Evolutionary conservation across 2,797 vertebrate species (phyloP), one percentile per base, ranked within the genome.

Genomic region (Emydoidea blandingii): DNA sequence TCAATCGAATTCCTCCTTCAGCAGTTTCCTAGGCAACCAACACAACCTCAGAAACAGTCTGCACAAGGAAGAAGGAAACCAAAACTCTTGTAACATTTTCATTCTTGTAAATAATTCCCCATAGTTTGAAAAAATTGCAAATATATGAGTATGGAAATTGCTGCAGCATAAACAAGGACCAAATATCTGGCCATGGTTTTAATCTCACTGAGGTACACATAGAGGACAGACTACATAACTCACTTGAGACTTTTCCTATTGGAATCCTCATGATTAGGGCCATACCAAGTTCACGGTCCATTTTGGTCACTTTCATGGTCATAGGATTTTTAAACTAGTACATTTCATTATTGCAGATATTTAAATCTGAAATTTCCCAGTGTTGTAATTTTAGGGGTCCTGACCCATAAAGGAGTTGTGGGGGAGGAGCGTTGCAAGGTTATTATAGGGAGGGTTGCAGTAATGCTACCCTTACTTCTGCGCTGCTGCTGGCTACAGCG

Each of bases 21-120:
- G n/a, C n/a, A 31, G 79, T 98, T 97, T 97, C 97, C 97, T 89
- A 93, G 97, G 96, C 93, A 97, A 98, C 97, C 31, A 59, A 79
- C 86, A 87, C 86, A 90, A 93, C 95, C 96, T 86, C 86, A 96
- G 93, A 97, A 97, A 94, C 89, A 83, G 85, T 91, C 92, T 62
- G 74, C 81, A 91, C 14, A 47, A 83, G 74, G 12, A 87, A 92
- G 93, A 85, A 91, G 90, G 47, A 72, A 50, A 57, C 74, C 44
- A 76, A 86, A 83, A 68, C 44, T 78, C 27, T 12, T 34, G 53
- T 41, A 86, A 68, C n/a, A 49, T 79, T 79, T 85, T 85, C 37
- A 31, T 49, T 81, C 56, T 74, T 34, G 16, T 62, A 27, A 78
- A 50, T n/a, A 50, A 27, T 18, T 8, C 79, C 21, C 27, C 18